Percentiles rank a stretch among this genome's conserved stretches.
Evolutionary conservation across 2,797 vertebrate species (phyloP).

Genomic region (Karalla daura): DNA sequence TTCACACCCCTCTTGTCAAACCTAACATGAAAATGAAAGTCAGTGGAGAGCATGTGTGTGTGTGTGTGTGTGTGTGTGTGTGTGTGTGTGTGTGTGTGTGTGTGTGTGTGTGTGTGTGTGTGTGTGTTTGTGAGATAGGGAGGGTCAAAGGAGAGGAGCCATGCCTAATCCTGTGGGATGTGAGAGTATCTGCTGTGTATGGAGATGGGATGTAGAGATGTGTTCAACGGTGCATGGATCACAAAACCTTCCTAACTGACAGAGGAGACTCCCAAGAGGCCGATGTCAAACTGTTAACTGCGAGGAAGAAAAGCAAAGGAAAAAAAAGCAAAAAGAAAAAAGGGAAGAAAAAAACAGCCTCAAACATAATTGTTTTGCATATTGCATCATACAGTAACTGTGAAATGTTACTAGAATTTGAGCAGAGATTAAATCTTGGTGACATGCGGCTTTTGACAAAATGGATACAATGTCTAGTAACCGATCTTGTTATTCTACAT

Average conservation of each 20-base stretch:
- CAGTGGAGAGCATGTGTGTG: conserved; percentile 22
- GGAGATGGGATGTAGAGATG: conserved; percentile 81
- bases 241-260: conserved; percentile 80
- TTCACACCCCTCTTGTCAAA: conserved; percentile 82
- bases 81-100: conserved; percentile 24
- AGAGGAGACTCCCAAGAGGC: conserved; percentile 74
- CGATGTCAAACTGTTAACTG: conserved; percentile 68
- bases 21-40: conserved; percentile 78
- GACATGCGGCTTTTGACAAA: not conserved
- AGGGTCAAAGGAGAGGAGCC: conserved; percentile 79
- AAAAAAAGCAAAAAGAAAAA: not conserved
- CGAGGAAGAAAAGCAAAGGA: conserved; percentile 30
- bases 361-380: conserved; percentile 23
- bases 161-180: conserved; percentile 84
- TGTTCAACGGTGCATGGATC: conserved; percentile 80
- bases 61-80: conserved; percentile 34
- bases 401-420: conserved; percentile 14
- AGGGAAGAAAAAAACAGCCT: conserved; percentile 37
- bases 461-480: too few relatives aligned
- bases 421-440: not conserved
- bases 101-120: conserved; percentile 18
- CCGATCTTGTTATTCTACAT: too few relatives aligned
- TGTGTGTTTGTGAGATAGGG: conserved; percentile 8
- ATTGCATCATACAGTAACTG: conserved; percentile 35
- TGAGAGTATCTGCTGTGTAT: conserved; percentile 78